Evolutionary conservation across 2,888 invertebrate genomes (phyloP), one percentile per base, ranked within the genome.

Genomic region (Macrosiphum euphorbiae): DNA sequence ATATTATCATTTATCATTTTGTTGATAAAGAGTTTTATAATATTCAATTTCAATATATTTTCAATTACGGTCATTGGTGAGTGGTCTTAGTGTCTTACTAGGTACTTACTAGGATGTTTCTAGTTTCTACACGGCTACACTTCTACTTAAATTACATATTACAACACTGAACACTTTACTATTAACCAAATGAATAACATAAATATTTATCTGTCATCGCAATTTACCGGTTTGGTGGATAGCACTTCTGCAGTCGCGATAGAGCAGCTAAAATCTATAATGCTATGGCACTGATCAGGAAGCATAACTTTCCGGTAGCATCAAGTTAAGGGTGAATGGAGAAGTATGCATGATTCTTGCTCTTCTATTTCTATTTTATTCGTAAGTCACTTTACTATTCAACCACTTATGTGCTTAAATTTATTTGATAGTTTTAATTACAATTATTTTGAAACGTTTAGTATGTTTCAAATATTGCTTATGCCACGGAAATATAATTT

Each of bases 291-390:
- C 28, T n/a, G 16, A 61, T 90, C 20, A 35, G 10, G 1, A 50
- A 67, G 13, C n/a, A 35, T 86, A 2, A 35, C 24, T 61, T 58
- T 20, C n/a, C 47, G 5, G 47, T 58, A 44, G 20, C 3, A n/a
- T 28, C 44, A 0, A 44, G 28, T 47, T 55, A 44, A 44, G 11
- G 58, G 20, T 24, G 35, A 90, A 90, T 24, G 50, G n/a, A 90
- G 5, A 85, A 86, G 91, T 91, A 86, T 47, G 44, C 5, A 13
- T n/a, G 35, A 50, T 90, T 67, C 47, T 47, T 90, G 1, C 86
- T 91, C 47, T 11, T n/a, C n/a, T 91, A 91, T 91, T 86, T 24
- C 24, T 58, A n/a, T n/a, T 86, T 47, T 58, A 1, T n/a, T 41
- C 2, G 28, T 58, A 16, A 58, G 41, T 55, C n/a, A 13, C 4